Base-by-base conservation (phyloP, 2,797 vertebrate species). In the Pangasius sanitwongsei region DNA sequence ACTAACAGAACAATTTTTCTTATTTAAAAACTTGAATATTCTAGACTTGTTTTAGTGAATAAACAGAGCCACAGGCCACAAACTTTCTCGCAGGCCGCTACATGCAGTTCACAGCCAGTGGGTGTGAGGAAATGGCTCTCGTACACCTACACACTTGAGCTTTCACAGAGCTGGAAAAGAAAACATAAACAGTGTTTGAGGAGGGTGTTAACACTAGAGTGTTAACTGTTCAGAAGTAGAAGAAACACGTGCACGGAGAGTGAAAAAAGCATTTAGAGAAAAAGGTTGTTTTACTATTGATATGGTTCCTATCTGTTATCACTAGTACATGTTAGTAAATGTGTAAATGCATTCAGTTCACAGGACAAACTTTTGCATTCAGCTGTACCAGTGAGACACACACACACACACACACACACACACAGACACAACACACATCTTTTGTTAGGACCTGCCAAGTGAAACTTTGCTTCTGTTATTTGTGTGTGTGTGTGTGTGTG, bases 401-500 rank as follows among this genome's bases (percentile, higher is more conserved):
- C 53, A 55, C 53, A 69, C 59, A 74, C 7, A 74, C 20, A 16
- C 67, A 16, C 34, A 74, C 37, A 7, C 16, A 41, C 13, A 28
- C 63, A 65, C 69, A 34, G 3, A 28, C 61, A 63, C 25, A 9
- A 3, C 0, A 9, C n/a, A 65, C 28, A 3, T 65, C 2, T 34
- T 15, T 12, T 78, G 48, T 31, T 15, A 61, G 0, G 18, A 20
- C 6, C 2, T 82, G n/a, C 16, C 18, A 81, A 81, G 8, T 57
- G 5, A 20, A 25, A 57, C 31, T 34, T 12, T 63, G 41, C 12
- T 28, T 20, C 6, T 85, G 12, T 67, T 63, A 11, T 48, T 20
- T 84, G 41, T 69, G 82, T 44, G 59, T 84, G 59, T 48, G 57
- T 85, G 37, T 67, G 23, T 70, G 4, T 86, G 74, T 89, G 50